phyloP scores from a whole-genome alignment of 2,797 vertebrate species.

The Rhynchotus rufescens region DNA sequence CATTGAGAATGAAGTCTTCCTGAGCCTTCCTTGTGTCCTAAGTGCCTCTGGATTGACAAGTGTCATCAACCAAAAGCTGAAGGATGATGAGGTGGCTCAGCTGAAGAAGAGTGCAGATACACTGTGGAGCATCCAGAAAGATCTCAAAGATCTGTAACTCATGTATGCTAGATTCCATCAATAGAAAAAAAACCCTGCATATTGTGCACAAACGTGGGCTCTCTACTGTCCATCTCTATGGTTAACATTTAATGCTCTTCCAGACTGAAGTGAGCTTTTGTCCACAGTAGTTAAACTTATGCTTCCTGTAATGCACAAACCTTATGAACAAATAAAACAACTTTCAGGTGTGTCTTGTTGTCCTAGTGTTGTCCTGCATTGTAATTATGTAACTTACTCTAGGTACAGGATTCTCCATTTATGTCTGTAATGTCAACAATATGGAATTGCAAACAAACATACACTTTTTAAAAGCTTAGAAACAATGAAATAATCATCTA shows the following conservation, averaged over 20 bases:
- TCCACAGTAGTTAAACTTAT: constrained; percentile 37
- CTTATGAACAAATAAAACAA: constrained; percentile 79
- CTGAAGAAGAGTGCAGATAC: constrained; percentile 93
- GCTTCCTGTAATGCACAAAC: constrained; percentile 67
- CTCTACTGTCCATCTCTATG: neutral
- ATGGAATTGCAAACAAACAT: accelerated
- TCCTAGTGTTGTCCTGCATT: neutral
- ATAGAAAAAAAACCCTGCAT: neutral
- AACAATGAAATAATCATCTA: neutral
- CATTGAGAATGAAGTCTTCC: constrained; percentile 91
- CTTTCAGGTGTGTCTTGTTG: constrained; percentile 26
- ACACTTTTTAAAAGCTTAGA: neutral
- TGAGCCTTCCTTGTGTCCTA: constrained; percentile 92
- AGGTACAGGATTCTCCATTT: neutral
- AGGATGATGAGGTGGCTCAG: constrained; percentile 87
- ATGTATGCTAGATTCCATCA: neutral
- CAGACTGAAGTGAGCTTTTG: constrained; percentile 27
- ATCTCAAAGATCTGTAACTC: constrained; percentile 90
- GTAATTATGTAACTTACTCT: neutral
- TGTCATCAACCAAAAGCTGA: constrained; percentile 95
- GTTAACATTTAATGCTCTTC: constrained; percentile 52
- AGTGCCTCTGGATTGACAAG: constrained; percentile 86
- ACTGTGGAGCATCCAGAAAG: constrained; percentile 94
- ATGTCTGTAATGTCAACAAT: neutral
- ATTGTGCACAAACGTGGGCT: neutral